These are phyloP conservation scores for Hestina assimilis DNA, from an alignment of 1,140 invertebrate genomes.

Conservation along the genomic window DNA sequence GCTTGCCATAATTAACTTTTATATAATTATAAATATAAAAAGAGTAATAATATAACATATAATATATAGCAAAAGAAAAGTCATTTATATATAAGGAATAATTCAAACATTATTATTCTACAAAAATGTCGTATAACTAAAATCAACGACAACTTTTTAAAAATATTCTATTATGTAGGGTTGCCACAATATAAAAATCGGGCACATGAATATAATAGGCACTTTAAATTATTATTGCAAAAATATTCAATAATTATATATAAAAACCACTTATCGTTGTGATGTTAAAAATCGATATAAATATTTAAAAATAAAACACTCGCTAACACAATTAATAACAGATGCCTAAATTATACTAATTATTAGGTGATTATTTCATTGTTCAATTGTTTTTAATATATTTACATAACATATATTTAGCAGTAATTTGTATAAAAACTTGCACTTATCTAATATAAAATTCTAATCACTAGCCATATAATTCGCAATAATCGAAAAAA, in stretches of 20 bases:
- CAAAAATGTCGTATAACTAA: background rate
- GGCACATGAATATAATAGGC: too few species aligned
- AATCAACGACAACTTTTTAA: background rate
- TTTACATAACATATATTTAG: slow-evolving; percentile 29
- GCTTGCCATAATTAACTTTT: slow-evolving; percentile 7
- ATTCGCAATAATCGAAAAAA: slow-evolving; percentile 57
- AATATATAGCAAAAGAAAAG: background rate
- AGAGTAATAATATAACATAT: background rate
- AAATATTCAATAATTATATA: too few species aligned
- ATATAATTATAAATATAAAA: background rate
- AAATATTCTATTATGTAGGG: background rate
- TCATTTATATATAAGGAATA: background rate
- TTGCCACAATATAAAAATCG: too few species aligned
- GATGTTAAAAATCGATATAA: slow-evolving; percentile 14
- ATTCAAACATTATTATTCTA: background rate
- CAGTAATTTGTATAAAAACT: slow-evolving; percentile 47
- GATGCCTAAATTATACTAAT: slow-evolving; percentile 18
- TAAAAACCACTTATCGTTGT: slow-evolving; percentile 17
- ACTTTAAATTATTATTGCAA: too few species aligned
- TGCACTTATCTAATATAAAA: slow-evolving; percentile 61
- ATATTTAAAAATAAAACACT: slow-evolving; percentile 14
- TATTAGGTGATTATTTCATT: slow-evolving; percentile 21
- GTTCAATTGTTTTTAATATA: slow-evolving; percentile 27
- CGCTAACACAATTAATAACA: slow-evolving; percentile 19
- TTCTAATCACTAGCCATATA: slow-evolving; percentile 76